Evolutionary conservation across 2,797 vertebrate species (phyloP), one percentile per base, ranked within the genome.

Genomic region (Chelon auratus): DNA sequence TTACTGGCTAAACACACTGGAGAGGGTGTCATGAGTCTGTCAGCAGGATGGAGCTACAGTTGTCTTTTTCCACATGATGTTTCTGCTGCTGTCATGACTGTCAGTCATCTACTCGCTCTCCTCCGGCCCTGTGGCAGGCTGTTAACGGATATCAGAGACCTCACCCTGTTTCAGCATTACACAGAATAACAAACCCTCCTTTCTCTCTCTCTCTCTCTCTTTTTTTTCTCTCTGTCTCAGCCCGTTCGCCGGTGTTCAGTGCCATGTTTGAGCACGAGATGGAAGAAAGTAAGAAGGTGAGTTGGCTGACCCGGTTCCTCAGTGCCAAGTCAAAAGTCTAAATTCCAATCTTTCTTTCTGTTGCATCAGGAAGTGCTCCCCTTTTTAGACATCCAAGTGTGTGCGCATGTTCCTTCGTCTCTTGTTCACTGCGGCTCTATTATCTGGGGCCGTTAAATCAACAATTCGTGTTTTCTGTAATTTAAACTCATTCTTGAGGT

Each of bases 191-290:
- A 83, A 9, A 53, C 4, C 65, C 15, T 13, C 68, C 50, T 58
- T 60, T 36, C 12, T 51, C 55, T 54, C 1, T 30, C 37, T 62
- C 43, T 51, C 60, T 36, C 7, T 51, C 52, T 54, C 1, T 30
- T 54, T 45, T 51, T 22, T 83, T 39, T 79, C 45, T 69, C 67
- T 75, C 24, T 62, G 54, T 71, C 45, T 76, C 77, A 96, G 96
- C 96, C 0, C 95, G 95, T 24, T 96, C 95, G 30, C 96, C 95
- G 0, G 95, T 97, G 71, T 97, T 97, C 92, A 95, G 95, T 40
- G 96, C 95, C 87, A 96, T 96, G 96, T 97, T 97, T 89, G 96
- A 98, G 90, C 96, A 96, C 12, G 95, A 97, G 91, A 97, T 96
- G 95, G 96, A 97, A 71, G 96, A 97, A 82, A 97, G 96, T 77